Conservation (phyloP, 2,888 invertebrate species). For the Andrena trimmerana region DNA sequence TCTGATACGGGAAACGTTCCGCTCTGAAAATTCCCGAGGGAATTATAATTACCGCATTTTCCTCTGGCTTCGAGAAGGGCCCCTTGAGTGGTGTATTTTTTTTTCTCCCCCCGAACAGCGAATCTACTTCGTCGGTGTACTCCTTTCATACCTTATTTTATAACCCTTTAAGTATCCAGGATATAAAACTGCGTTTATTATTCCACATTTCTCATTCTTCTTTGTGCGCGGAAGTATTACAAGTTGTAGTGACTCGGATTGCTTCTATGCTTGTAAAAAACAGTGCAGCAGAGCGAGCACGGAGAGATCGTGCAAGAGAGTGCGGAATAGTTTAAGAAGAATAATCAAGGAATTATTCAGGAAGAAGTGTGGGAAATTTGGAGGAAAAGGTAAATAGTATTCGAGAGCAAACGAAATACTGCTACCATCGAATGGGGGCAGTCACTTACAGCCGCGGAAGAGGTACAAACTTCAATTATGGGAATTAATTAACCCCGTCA, state of each 20-base stretch:
- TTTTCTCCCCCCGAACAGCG: not conserved
- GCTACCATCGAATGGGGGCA: not conserved
- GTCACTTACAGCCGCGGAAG: conserved; percentile 5
- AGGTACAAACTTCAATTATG: conserved; percentile 32
- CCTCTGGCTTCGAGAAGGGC: not conserved
- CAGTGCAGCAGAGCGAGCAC: too few relatives aligned
- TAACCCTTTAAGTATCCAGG: not conserved
- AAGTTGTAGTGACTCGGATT: too few relatives aligned
- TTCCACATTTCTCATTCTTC: not conserved
- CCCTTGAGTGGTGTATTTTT: not conserved
- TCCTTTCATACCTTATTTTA: not conserved
- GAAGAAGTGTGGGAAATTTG: too few relatives aligned
- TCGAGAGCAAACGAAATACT: not conserved
- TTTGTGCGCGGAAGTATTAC: too few relatives aligned
- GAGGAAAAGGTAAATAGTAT: not conserved
- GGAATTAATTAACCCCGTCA: conserved; percentile 52
- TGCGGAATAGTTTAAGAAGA: too few relatives aligned
- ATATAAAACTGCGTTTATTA: not conserved
- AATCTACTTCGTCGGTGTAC: not conserved
- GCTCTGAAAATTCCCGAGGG: conserved; percentile 8
- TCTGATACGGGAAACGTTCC: conserved; percentile 32
- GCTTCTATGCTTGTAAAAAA: too few relatives aligned
- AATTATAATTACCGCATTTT: conserved; percentile 38
- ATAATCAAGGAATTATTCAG: too few relatives aligned
- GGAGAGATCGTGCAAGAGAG: too few relatives aligned